phyloP scores from a whole-genome alignment of 2,888 invertebrate genomes.

The Heteromyza rotundicornis region DNA sequence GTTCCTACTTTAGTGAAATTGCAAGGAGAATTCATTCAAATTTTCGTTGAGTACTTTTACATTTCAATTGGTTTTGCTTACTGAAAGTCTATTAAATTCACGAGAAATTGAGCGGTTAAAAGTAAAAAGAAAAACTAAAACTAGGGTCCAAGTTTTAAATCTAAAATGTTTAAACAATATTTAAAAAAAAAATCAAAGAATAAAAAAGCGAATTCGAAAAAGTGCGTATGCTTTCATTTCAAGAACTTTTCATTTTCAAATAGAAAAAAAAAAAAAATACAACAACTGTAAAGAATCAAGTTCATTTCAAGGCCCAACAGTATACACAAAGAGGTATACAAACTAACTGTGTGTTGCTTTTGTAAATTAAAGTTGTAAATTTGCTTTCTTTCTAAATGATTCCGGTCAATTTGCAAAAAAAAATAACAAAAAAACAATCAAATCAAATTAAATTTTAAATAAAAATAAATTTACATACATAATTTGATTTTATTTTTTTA shows the following conservation, averaged over 20 bases:
- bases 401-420: no score
- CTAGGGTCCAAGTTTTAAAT: constrained; percentile 54
- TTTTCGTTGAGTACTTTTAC: constrained; percentile 4
- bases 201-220: no score
- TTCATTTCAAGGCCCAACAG: no score
- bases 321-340: constrained; percentile 1
- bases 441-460: constrained; percentile 5
- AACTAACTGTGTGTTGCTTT: background rate
- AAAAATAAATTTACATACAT: background rate
- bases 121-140: constrained; percentile 40
- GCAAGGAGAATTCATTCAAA: background rate
- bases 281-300: no score
- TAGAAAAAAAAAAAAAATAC: no score
- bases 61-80: background rate
- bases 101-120: background rate
- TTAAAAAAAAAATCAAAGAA: constrained; percentile 27
- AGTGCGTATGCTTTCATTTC: no score
- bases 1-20: constrained; percentile 19
- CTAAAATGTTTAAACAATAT: constrained; percentile 35
- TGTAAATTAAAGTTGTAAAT: no score
- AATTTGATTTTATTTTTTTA: background rate
- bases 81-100: constrained; percentile 1
- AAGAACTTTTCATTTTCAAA: no score
- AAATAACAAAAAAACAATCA: constrained; percentile 16
- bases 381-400: no score